Conservation (phyloP, 1,140 invertebrate species). For the Drosophila prosaltans region DNA sequence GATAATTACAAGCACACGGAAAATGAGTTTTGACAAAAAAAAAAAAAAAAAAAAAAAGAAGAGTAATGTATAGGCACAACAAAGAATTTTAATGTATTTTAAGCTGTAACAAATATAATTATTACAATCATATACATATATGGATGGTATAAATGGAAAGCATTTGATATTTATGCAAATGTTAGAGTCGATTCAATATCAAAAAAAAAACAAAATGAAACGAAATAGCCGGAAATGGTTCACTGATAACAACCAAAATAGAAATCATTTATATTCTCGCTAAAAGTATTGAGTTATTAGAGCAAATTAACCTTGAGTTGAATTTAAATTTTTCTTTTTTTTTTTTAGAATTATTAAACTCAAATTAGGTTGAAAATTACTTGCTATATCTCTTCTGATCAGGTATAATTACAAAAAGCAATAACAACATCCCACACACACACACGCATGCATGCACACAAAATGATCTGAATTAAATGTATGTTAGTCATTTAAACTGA, state of each 20-base stretch:
- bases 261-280: constrained; percentile 5
- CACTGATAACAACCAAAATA: constrained; percentile 10
- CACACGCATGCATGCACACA: neutral
- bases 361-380: constrained; percentile 10
- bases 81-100: constrained; percentile 30
- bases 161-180: constrained; percentile 42
- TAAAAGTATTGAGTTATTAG: constrained; percentile 8
- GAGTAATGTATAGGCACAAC: constrained; percentile 32
- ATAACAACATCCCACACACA: constrained; percentile 7
- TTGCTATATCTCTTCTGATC: neutral
- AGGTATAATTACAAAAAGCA: neutral
- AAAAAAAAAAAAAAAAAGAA: constrained; percentile 37
- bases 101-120: constrained; percentile 28
- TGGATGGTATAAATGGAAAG: constrained; percentile 30
- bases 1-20: constrained; percentile 67
- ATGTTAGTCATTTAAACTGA: neutral
- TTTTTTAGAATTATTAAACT: constrained; percentile 28
- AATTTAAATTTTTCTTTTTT: neutral
- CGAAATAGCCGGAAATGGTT: neutral
- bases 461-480: constrained; percentile 13
- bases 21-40: constrained; percentile 51
- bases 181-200: neutral
- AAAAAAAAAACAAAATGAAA: neutral
- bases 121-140: neutral
- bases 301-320: constrained; percentile 1